Base-by-base conservation (phyloP, 2,888 invertebrate species). In the Tetanocera ferruginea region DNA sequence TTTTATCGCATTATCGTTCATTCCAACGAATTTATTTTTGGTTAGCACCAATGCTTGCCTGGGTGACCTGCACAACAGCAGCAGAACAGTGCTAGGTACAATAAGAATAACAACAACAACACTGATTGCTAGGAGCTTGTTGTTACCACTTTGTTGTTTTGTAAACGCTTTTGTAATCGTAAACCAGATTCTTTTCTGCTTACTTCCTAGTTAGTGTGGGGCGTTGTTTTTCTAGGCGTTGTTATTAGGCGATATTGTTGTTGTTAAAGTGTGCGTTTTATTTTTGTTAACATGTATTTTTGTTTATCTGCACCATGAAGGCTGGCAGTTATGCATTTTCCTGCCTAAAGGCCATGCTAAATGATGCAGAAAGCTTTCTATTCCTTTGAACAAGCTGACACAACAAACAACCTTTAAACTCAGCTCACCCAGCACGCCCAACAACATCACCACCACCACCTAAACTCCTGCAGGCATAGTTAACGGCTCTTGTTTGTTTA, bases 401-500 rank as follows among this genome's bases (percentile, higher is more conserved):
- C 43, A 43, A 11, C 43, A 43, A 43, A 11, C 43, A 43, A 43
- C 43, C 43, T 43, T 43, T 43, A 43, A 43, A 43, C 43, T 43
- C 43, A 11, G 43, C 43, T 43, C 43, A 43, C 11, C 11, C 11
- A 43, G 2, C 11, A 23, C 25, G 17, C 60, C 60, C 60, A 9
- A 6, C 60, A 60, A 0, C 28, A 57, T 4, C 5, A 2, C n/a
- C 31, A 3, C 43, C 14, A 43, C 43, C 11, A n/a, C n/a, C n/a
- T n/a, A n/a, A n/a, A n/a, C n/a, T n/a, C 43, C 11, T 43, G 43
- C 43, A 43, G 43, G 2, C 43, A 43, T 11, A 11, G 62, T 73
- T 55, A 62, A 67, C 14, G 52, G 64, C 62, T 55, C 14, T 70
- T 78, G 25, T 72, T 66, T 49, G 67, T 76, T 57, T 28, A 71